Conservation (phyloP, 1,140 invertebrate species). For the Meloidogyne floridensis region DNA sequence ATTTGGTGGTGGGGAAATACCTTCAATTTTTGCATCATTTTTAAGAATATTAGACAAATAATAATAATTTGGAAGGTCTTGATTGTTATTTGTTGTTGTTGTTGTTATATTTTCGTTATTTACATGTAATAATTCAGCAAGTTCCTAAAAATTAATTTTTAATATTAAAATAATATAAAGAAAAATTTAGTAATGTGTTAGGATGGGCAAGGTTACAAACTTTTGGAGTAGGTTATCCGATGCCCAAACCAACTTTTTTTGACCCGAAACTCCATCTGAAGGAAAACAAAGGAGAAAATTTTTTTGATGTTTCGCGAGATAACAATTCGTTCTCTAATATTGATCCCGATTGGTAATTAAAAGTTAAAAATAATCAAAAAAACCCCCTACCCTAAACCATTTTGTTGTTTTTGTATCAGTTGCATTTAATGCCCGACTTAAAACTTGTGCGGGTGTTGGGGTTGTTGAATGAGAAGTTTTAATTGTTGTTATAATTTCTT, state of each 20-base stretch:
- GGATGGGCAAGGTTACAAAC: no score
- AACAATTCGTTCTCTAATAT: no score
- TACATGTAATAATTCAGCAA: conserved; percentile 28
- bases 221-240: not conserved
- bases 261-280: no score
- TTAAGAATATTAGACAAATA: not conserved
- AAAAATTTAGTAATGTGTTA: no score
- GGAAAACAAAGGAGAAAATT: no score
- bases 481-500: not conserved
- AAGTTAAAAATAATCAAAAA: not conserved
- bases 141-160: conserved; percentile 30
- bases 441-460: conserved; percentile 28
- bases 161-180: not conserved
- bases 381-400: conserved; percentile 25
- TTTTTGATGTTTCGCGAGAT: no score
- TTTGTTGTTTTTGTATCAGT: conserved; percentile 26
- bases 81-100: conserved; percentile 14
- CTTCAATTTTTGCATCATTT: not conserved
- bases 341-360: not conserved
- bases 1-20: not conserved
- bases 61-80: not conserved
- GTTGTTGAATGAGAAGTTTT: conserved; percentile 3
- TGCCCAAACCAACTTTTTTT: no score
- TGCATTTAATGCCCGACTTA: conserved; percentile 22
- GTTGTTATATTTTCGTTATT: conserved; percentile 18